Base-by-base conservation (phyloP, 2,888 invertebrate species). In the Papilio protenor region DNA sequence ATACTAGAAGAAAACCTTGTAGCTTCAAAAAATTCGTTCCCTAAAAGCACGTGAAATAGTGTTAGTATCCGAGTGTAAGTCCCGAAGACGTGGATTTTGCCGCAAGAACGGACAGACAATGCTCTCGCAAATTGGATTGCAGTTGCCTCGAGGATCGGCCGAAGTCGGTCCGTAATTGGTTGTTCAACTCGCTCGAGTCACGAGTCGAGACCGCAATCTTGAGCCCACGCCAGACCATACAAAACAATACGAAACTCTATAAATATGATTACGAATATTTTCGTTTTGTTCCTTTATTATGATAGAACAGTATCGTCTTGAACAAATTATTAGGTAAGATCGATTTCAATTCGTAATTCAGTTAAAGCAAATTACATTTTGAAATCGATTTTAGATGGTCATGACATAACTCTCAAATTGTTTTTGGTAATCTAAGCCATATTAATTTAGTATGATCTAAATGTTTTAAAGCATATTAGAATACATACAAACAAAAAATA, bases 111-210 rank as follows among this genome's bases (percentile, higher is more conserved):
- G 86, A 83, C 87, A 88, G 88, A 93, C 92, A 92, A 91, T 92
- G 90, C 89, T 83, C 86, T 88, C 85, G 85, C 90, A 93, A 93
- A 94, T 94, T 93, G 93, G 90, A 92, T 91, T 90, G 91, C 88
- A 86, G 82, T 86, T 86, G 87, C 87, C 85, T 84, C 84, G 84
- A 88, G 88, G 86, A 87, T 85, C 85, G 85, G 84, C 81, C 85
- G 83, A 87, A 87, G 87, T 85, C 84, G 82, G 81, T 81, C 81
- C 86, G 87, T 92, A 92, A 93, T 93, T 92, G 92, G 89, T 87
- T 85, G 84, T 87, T 85, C 83, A 83, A 81, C 83, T 83, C 82
- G 83, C 83, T 83, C 82, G 83, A 85, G 87, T 87, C 87, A 88
- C 88, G 87, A 88, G 83, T 75, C 77, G 57, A 52, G 79, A 83